These are phyloP conservation scores for Leuctra nigra DNA, from an alignment of 2,888 invertebrate species.

Conservation along the genomic window DNA sequence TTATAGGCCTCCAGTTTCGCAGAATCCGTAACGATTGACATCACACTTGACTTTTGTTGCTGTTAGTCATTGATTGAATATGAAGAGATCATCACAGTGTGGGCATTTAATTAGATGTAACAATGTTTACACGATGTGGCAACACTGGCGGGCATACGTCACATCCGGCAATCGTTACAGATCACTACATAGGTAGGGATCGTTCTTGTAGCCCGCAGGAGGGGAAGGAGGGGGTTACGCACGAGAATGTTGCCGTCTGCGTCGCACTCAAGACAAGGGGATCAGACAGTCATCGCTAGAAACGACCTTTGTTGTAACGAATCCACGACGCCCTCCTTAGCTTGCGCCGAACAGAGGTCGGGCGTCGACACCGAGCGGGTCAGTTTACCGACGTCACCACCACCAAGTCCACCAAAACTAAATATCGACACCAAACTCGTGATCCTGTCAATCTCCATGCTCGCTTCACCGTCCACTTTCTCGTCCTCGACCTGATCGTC, in stretches of 20 bases:
- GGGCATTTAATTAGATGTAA: too few relatives aligned
- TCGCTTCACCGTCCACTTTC: conserved; percentile 34
- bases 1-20: too few relatives aligned
- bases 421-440: conserved; percentile 52
- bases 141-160: background rate
- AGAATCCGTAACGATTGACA: too few relatives aligned
- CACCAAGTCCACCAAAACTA: conserved; percentile 43
- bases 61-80: too few relatives aligned
- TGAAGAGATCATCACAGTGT: too few relatives aligned
- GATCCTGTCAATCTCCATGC: conserved; percentile 52
- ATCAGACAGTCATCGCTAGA: conserved; percentile 50
- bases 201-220: background rate
- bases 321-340: conserved; percentile 42
- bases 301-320: conserved; percentile 45
- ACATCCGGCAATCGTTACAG: background rate
- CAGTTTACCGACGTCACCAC: conserved; percentile 33
- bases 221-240: background rate
- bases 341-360: conserved; percentile 48
- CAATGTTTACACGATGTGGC: background rate
- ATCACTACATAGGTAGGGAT: too few relatives aligned
- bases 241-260: background rate
- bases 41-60: too few relatives aligned
- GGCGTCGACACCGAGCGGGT: conserved; percentile 47
- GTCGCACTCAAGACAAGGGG: background rate
- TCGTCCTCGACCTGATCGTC: conserved; percentile 30